A percentile compares a stretch with the other conserved stretches of the same genome.
These are phyloP conservation scores for Pteromalus puparum DNA, from an alignment of 1,140 invertebrate genomes.

Conservation along the genomic window DNA sequence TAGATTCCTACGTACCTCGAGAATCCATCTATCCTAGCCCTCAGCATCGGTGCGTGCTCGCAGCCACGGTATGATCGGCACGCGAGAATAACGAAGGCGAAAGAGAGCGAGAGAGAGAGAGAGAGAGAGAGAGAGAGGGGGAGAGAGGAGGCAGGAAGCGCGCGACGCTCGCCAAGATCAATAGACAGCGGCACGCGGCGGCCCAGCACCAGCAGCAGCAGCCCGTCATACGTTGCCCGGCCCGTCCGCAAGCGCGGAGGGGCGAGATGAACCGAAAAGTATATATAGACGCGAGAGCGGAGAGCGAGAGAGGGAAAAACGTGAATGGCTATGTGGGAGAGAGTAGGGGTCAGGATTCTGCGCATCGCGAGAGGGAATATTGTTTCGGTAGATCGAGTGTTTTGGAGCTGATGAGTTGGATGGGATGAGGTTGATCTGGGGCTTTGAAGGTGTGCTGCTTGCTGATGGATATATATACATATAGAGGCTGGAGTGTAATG, in stretches of 20 bases:
- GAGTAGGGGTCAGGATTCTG: background rate
- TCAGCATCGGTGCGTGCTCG: background rate
- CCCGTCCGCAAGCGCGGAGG: slow-evolving; percentile 29
- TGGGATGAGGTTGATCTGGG: background rate
- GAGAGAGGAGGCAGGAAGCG: slow-evolving; percentile 38
- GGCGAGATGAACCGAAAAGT: background rate
- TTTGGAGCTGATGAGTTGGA: background rate
- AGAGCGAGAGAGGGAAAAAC: background rate
- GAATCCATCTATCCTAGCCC: background rate
- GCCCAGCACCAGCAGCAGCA: slow-evolving; percentile 49
- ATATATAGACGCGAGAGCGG: background rate
- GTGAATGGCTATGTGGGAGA: background rate
- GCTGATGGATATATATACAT: background rate
- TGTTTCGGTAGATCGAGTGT: background rate
- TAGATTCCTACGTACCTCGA: slow-evolving; percentile 3
- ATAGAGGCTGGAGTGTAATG: background rate
- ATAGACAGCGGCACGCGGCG: slow-evolving; percentile 60
- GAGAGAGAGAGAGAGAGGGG: background rate
- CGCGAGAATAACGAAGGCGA: slow-evolving; percentile 26
- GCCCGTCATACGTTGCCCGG: slow-evolving; percentile 62
- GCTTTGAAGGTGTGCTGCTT: background rate
- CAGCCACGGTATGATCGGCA: slow-evolving; percentile 17
- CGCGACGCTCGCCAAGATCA: slow-evolving; percentile 68
- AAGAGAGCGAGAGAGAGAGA: slow-evolving; percentile 52
- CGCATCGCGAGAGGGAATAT: background rate